These are phyloP conservation scores for Mareca strepera DNA, from an alignment of 2,797 vertebrate species.

Conservation along the genomic window DNA sequence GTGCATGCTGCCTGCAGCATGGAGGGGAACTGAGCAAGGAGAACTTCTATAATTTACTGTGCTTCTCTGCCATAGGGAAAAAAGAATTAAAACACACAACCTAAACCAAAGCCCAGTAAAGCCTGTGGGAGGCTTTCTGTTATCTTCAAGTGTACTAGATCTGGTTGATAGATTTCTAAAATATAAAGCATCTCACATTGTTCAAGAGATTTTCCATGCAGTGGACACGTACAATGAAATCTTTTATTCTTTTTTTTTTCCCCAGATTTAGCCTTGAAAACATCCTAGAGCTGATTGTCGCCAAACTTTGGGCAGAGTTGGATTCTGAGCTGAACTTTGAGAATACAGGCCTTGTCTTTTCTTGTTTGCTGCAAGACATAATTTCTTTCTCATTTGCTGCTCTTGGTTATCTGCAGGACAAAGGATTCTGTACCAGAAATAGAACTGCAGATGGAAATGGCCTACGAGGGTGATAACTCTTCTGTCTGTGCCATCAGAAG, in stretches of 20 bases:
- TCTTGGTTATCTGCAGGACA: background rate
- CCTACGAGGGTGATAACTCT: background rate
- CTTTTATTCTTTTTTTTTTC: constrained; percentile 12
- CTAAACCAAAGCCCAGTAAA: constrained; percentile 51
- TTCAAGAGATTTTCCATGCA: constrained; percentile 46
- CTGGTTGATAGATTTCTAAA: constrained; percentile 51
- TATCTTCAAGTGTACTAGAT: constrained; percentile 45
- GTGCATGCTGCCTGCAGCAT: constrained; percentile 32
- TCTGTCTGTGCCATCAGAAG: background rate
- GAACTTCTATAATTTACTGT: constrained; percentile 56
- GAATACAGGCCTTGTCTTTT: background rate
- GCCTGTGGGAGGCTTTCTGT: constrained; percentile 56
- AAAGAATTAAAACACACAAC: constrained; percentile 53
- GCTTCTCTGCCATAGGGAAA: constrained; percentile 27
- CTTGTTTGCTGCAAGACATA: background rate
- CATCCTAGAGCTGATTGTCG: background rate
- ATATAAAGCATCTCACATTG: constrained; percentile 36
- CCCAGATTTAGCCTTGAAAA: constrained; percentile 27
- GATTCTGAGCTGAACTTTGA: background rate
- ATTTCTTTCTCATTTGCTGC: background rate
- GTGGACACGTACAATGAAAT: constrained; percentile 5
- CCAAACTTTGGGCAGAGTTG: constrained; percentile 17
- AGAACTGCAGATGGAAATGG: background rate
- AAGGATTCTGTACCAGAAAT: constrained; percentile 4
- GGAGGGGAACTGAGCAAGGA: constrained; percentile 42